Conservation (phyloP, 92 coral and sea anemone species). For the Porites cylindrica region DNA sequence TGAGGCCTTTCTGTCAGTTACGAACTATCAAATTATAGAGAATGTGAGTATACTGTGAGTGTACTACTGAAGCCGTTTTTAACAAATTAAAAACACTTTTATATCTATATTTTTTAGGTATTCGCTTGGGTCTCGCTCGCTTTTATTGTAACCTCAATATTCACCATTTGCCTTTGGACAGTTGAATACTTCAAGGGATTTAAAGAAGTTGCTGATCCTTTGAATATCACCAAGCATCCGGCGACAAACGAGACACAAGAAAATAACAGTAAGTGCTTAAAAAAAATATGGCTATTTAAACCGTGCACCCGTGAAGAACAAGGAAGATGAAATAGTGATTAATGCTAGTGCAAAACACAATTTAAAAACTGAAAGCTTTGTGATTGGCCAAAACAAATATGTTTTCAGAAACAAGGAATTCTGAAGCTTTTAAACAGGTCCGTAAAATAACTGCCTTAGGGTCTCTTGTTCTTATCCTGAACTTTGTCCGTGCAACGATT, state of each 20-base stretch:
- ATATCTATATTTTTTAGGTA: slow-evolving; percentile 55
- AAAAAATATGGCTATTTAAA: neutral
- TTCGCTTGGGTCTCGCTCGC: slow-evolving; percentile 95
- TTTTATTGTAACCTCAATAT: slow-evolving; percentile 87
- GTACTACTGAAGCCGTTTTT: too few relatives aligned
- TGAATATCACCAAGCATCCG: slow-evolving; percentile 1
- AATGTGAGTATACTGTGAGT: too few relatives aligned
- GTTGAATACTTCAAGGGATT: slow-evolving; percentile 70
- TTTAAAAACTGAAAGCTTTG: neutral
- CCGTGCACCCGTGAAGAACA: neutral
- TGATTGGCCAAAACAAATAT: too few relatives aligned
- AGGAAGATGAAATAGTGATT: too few relatives aligned
- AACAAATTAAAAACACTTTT: neutral
- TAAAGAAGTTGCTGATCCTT: slow-evolving; percentile 3
- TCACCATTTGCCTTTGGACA: slow-evolving; percentile 90
- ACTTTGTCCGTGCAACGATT: too few relatives aligned
- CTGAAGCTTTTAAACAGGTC: too few relatives aligned
- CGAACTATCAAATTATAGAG: too few relatives aligned
- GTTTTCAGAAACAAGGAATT: too few relatives aligned
- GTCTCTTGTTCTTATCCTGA: too few relatives aligned
- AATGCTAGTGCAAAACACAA: too few relatives aligned
- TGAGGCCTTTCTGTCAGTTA: too few relatives aligned
- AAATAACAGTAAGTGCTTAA: slow-evolving; percentile 38
- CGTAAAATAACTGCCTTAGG: too few relatives aligned
- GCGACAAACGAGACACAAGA: slow-evolving; percentile 3